A percentile compares a stretch with the other conserved stretches of the same genome.
Evolutionary conservation across 2,888 invertebrate species (phyloP).

Genomic region (Melangyna quadrimaculata): DNA sequence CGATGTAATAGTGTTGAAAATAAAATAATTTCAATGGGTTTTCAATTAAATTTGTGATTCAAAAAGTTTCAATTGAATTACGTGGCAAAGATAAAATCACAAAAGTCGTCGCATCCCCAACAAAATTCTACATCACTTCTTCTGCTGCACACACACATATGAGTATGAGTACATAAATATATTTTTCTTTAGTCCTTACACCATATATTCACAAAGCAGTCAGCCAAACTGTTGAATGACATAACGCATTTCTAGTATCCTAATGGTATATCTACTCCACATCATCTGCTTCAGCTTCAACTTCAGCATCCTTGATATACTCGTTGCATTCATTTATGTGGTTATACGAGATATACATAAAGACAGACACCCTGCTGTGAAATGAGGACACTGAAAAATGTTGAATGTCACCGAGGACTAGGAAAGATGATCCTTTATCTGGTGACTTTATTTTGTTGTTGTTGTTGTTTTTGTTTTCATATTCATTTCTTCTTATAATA

Average conservation of each 20-base stretch:
- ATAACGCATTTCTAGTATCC: constrained; percentile 46
- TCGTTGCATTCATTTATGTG: constrained; percentile 57
- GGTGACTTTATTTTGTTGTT: constrained; percentile 23
- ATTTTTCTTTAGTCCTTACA: background rate
- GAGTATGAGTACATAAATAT: background rate
- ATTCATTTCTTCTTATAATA: background rate
- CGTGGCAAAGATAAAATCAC: constrained; percentile 70
- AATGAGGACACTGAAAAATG: constrained; percentile 65
- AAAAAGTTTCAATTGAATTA: constrained; percentile 71
- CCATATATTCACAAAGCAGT: constrained; percentile 15
- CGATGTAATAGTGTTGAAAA: constrained; percentile 46
- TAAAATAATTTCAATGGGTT: constrained; percentile 65
- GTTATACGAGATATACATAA: constrained; percentile 23
- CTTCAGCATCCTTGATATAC: constrained; percentile 57
- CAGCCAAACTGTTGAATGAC: constrained; percentile 68
- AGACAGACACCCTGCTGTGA: constrained; percentile 24
- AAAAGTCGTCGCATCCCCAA: constrained; percentile 54
- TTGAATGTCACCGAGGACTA: constrained; percentile 63
- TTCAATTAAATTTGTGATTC: constrained; percentile 70
- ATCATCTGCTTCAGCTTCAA: constrained; percentile 17
- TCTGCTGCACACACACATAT: background rate
- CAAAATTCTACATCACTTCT: constrained; percentile 15
- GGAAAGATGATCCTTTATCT: constrained; percentile 60
- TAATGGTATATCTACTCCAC: constrained; percentile 19
- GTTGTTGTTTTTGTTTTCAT: constrained; percentile 13